Percentiles rank a stretch among this genome's conserved stretches.
phyloP scores from a whole-genome alignment of 2,797 vertebrate species.

The Jordanella pulchra region DNA sequence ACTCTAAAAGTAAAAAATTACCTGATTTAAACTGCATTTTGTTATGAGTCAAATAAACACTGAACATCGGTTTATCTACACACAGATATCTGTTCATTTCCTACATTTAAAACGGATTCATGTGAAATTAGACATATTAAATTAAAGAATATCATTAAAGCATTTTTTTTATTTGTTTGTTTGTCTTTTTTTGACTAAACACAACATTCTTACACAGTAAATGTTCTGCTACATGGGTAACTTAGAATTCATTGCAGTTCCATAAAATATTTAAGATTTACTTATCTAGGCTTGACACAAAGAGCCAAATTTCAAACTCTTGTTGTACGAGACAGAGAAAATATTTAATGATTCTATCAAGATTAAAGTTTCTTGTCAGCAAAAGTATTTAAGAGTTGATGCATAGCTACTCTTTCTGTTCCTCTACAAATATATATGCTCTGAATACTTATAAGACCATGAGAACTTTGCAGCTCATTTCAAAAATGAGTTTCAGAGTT shows the following conservation, averaged over 20 bases:
- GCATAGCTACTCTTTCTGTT: constrained; percentile 22
- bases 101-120: neutral
- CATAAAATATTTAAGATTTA: neutral
- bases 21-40: too few relatives aligned
- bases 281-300: neutral
- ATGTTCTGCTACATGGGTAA: neutral
- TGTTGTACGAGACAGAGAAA: neutral
- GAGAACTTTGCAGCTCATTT: constrained; percentile 71
- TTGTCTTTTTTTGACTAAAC: neutral
- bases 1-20: too few relatives aligned
- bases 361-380: constrained; percentile 23
- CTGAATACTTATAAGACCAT: constrained; percentile 53
- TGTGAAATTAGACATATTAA: neutral
- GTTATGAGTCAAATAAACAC: too few relatives aligned
- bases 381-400: constrained; percentile 28
- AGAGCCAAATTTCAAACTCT: constrained; percentile 23
- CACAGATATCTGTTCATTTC: neutral
- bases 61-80: too few relatives aligned
- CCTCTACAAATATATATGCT: constrained; percentile 58
- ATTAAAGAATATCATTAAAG: neutral
- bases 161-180: neutral
- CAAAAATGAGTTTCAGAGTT: constrained; percentile 72
- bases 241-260: neutral
- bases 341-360: constrained; percentile 18
- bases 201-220: neutral